phyloP scores from a whole-genome alignment of 2,113 vertebrate species.

The Cygnus atratus region DNA sequence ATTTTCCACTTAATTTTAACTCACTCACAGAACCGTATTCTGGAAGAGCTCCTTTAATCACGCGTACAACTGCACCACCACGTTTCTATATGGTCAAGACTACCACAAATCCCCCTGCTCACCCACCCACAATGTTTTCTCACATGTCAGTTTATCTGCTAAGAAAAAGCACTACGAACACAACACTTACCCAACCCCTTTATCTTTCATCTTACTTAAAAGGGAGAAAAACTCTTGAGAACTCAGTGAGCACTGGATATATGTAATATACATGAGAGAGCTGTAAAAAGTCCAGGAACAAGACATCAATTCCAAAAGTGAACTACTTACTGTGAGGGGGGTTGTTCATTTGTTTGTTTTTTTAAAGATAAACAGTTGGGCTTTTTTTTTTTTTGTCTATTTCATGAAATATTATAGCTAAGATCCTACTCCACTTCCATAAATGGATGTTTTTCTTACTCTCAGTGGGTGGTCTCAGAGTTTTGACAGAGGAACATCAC shows the following conservation, averaged over 20 bases:
- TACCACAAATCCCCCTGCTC: neutral
- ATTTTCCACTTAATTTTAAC: slow-evolving; percentile 26
- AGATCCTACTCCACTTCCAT: slow-evolving; percentile 63
- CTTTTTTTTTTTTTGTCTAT: neutral
- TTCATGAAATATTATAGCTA: slow-evolving; percentile 63
- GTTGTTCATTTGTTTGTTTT: slow-evolving; percentile 63
- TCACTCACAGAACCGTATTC: neutral
- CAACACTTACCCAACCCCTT: neutral
- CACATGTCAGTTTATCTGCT: slow-evolving; percentile 8
- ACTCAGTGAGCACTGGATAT: neutral
- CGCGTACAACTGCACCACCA: neutral
- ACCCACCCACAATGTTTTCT: neutral
- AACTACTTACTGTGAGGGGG: slow-evolving; percentile 26
- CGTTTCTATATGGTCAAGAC: neutral
- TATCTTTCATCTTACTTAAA: slow-evolving; percentile 48
- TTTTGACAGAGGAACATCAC: slow-evolving; percentile 59
- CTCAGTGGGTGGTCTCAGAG: slow-evolving; percentile 70
- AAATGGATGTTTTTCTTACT: slow-evolving; percentile 72
- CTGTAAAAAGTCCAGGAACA: neutral
- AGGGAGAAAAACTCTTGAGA: slow-evolving; percentile 23
- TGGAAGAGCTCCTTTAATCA: neutral
- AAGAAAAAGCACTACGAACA: neutral
- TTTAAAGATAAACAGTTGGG: slow-evolving; percentile 29
- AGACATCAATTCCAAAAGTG: slow-evolving; percentile 4
- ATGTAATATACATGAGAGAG: neutral